phyloP scores from a whole-genome alignment of 2,113 vertebrate species.

The Lanius ludovicianus region DNA sequence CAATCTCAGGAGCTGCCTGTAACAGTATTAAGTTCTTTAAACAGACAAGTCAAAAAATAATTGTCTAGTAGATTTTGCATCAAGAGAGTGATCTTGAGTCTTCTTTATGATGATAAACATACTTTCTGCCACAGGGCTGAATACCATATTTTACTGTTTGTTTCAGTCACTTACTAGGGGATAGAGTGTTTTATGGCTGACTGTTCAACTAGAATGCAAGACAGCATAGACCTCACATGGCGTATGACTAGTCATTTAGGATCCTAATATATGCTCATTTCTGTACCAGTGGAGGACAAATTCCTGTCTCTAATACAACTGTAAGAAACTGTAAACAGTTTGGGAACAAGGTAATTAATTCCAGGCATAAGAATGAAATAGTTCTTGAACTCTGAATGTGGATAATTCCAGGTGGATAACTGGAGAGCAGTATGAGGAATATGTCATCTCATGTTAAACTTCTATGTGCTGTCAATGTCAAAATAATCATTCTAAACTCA shows the following conservation, averaged over 20 bases:
- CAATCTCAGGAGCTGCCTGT: not conserved
- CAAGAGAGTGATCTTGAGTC: not conserved
- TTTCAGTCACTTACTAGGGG: not conserved
- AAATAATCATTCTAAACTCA: constrained; percentile 4
- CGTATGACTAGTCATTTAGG: not conserved
- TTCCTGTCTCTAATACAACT: not conserved
- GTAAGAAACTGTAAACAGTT: not conserved
- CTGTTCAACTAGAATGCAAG: not conserved
- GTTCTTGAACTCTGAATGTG: not conserved
- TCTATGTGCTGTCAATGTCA: not conserved
- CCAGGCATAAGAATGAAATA: not conserved
- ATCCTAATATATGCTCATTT: not conserved
- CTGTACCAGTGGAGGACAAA: not conserved
- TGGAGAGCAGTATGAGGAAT: not conserved
- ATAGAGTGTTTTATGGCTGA: not conserved
- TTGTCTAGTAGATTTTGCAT: not conserved
- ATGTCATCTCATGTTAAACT: not conserved
- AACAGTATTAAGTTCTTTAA: not conserved
- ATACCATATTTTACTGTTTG: not conserved
- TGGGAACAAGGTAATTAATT: not conserved
- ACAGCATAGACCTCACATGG: not conserved
- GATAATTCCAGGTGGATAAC: not conserved
- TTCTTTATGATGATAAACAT: not conserved
- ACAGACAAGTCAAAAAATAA: not conserved
- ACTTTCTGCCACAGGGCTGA: not conserved